Base-by-base conservation (phyloP, 2,797 vertebrate species). In the Huso huso region DNA sequence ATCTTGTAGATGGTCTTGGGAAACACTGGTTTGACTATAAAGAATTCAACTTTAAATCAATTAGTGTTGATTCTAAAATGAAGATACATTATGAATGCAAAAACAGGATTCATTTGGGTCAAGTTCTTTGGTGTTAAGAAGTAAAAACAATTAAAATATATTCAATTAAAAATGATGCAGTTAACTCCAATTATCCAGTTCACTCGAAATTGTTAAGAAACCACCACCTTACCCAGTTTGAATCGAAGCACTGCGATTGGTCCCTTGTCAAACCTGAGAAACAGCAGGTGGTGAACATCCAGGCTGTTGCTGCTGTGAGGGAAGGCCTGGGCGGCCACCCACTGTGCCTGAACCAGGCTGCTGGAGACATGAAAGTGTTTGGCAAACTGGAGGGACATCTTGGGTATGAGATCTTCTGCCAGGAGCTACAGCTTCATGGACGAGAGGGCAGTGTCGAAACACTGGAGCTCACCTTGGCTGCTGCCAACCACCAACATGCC, bases 391-490 rank as follows among this genome's bases (percentile, higher is more conserved):
- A 99, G 73, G n/a, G 90, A 92, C 64, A 87, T 68, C 51, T 81
- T 79, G 13, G 88, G 83, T 62, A 83, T 78, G 10, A 72, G 67
- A 51, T 96, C 91, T 79, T 97, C 94, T 58, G 91, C 87, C 70
- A 95, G 69, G 69, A 97, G 84, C 10, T 90, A 89, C 73, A 94
- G 70, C 70, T 79, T 87, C 68, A 99, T 0, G 11, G 92, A 90
- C 6, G 92, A 90, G 64, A 98, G 79, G 1, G 92, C 93, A 0
- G 86, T 86, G 82, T 99, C 95, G 74, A 96, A 96, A 78, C 92
- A 84, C 74, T 95, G 90, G 70, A 99, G 77, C 72, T 97, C 95
- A 10, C 92, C 93, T 77, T 95, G 93, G 62, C 84, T 89, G 68
- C 90, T 93, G 48, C 91, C 92, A 10, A 82, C 84, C 72, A 92